phyloP scores from a whole-genome alignment of 2,113 vertebrate genomes.

The Seriola aureovittata region DNA sequence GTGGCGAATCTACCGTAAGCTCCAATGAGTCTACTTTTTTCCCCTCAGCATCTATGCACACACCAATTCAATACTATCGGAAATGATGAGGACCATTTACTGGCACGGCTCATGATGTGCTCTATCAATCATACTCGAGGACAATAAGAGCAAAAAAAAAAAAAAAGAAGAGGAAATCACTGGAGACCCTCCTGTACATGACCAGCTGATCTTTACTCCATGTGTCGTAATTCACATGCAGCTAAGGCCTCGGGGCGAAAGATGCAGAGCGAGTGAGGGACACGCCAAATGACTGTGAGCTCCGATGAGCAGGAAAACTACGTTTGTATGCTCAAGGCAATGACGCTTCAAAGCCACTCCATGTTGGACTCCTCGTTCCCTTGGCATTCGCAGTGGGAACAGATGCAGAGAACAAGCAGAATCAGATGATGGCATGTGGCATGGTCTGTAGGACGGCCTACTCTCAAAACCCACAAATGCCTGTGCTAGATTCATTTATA shows the following conservation, averaged over 20 bases:
- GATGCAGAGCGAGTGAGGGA: constrained; percentile 14
- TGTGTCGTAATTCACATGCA: constrained; percentile 29
- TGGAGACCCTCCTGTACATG: constrained; percentile 33
- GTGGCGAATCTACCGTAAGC: constrained; percentile 29
- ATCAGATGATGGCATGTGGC: constrained; percentile 64
- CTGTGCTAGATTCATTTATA: constrained; percentile 5
- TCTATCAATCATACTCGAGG: constrained; percentile 32
- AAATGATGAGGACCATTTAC: constrained; percentile 51
- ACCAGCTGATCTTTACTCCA: constrained; percentile 67
- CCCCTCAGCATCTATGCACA: background rate
- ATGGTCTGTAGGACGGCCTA: constrained; percentile 25
- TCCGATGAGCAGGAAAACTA: constrained; percentile 57
- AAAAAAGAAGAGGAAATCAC: background rate
- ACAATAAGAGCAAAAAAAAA: constrained; percentile 11
- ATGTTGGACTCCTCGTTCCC: constrained; percentile 60
- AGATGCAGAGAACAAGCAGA: constrained; percentile 69
- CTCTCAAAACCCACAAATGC: constrained; percentile 41
- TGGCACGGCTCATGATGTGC: constrained; percentile 8
- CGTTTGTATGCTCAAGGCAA: constrained; percentile 37
- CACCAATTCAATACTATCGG: constrained; percentile 18
- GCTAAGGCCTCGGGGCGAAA: constrained; percentile 23
- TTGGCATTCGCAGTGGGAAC: constrained; percentile 65
- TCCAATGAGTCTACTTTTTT: constrained; percentile 6
- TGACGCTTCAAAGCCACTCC: constrained; percentile 62
- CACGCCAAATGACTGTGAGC: constrained; percentile 50